A percentile compares a stretch with the other conserved stretches of the same genome.
phyloP scores from a whole-genome alignment of 2,113 vertebrate species.

The Carettochelys insculpta region DNA sequence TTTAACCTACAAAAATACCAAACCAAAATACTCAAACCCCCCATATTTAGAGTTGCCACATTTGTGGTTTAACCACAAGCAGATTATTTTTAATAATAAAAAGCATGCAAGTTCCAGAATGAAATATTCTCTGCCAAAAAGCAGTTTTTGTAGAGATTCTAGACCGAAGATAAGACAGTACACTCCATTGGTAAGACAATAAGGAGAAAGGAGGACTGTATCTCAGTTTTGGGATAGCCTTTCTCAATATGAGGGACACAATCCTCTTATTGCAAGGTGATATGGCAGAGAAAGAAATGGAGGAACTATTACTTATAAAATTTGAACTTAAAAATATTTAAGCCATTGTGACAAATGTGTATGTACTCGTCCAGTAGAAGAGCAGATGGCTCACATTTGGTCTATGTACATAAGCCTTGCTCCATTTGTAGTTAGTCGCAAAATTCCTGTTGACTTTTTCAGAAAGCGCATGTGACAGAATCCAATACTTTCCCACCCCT shows the following conservation, averaged over 20 bases:
- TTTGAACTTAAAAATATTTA: not conserved
- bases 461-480: not conserved
- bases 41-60: not conserved
- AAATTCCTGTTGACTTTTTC: not conserved
- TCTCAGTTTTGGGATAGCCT: not conserved
- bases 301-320: not conserved
- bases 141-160: rapidly evolving
- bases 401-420: not conserved
- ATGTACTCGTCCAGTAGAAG: not conserved
- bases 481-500: no score
- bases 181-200: not conserved
- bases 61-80: not conserved
- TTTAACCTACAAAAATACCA: not conserved
- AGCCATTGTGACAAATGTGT: not conserved
- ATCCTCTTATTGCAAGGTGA: not conserved
- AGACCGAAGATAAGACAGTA: rapidly evolving
- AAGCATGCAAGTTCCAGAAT: not conserved
- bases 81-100: not conserved
- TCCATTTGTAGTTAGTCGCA: not conserved
- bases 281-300: not conserved
- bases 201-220: not conserved
- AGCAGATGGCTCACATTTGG: not conserved
- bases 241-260: not conserved
- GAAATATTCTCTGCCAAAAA: not conserved
- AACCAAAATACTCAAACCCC: not conserved